Evolutionary conservation across 30 jellyfish, hydroid and myxozoan genomes (phyloP).

Genomic region (Mastigias papua): DNA sequence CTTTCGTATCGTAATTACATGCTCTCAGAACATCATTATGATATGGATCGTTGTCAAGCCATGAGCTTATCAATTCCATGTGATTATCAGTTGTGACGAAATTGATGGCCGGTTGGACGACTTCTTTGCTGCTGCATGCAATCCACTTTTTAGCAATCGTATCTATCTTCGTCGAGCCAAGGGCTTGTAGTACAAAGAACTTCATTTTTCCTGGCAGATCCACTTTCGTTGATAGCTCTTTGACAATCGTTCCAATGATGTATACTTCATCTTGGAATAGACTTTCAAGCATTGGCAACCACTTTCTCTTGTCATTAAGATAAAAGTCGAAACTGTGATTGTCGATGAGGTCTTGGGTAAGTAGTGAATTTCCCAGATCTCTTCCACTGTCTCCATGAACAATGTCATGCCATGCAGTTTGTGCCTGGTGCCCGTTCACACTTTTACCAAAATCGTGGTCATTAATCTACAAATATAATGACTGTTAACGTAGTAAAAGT

Average conservation of each 20-base stretch:
- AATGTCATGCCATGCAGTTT: neutral
- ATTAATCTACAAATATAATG: neutral
- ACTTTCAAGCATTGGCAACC: conserved; percentile 37
- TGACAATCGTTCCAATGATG: conserved; percentile 44
- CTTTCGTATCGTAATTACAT: too few relatives aligned
- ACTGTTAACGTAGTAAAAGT: too few relatives aligned
- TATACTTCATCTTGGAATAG: conserved; percentile 43
- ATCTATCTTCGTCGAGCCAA: conserved; percentile 35
- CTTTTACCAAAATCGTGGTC: neutral
- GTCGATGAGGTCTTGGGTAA: conserved; percentile 19
- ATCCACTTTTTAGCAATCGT: conserved; percentile 27
- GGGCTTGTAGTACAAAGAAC: conserved; percentile 21
- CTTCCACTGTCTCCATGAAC: neutral
- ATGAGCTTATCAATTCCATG: neutral
- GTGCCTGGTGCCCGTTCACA: conserved; percentile 25
- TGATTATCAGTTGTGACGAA: neutral
- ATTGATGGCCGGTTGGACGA: conserved; percentile 42
- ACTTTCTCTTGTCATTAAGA: conserved; percentile 17
- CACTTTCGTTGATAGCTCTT: conserved; percentile 13
- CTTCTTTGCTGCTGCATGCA: neutral
- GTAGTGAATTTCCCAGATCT: conserved; percentile 23
- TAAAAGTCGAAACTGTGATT: conserved; percentile 42
- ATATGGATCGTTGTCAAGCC: too few relatives aligned
- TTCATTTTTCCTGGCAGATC: conserved; percentile 47
- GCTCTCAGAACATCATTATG: too few relatives aligned